phyloP scores from a whole-genome alignment of 35 echinoderm and acorn worm genomes.

The Ptychodera flava region DNA sequence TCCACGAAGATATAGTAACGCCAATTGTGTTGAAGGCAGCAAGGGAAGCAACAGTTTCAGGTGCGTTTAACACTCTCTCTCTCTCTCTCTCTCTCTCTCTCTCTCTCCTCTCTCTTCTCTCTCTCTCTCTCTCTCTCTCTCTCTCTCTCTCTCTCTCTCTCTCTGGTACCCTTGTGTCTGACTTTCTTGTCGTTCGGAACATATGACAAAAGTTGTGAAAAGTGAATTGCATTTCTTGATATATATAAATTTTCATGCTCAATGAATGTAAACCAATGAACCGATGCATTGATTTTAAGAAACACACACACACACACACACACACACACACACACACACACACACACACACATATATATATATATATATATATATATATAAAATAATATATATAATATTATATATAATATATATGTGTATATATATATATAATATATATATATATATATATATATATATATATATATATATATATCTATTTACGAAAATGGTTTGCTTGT shows the following conservation, averaged over 20 bases:
- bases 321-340: not conserved
- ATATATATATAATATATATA: not conserved
- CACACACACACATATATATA: not conserved
- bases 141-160: no score
- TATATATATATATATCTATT: not conserved
- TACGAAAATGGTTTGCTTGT: not conserved
- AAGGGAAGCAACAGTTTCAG: constrained; percentile 33
- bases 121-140: no score
- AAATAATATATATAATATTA: not conserved
- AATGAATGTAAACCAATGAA: no score
- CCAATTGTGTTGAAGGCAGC: constrained; percentile 51
- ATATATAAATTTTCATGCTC: no score
- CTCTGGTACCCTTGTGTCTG: no score
- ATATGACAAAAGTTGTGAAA: no score
- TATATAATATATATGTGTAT: not conserved
- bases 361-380: not conserved
- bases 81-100: no score
- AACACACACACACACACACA: not conserved
- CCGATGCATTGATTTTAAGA: not conserved
- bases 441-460: not conserved
- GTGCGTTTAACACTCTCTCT: constrained; percentile 5
- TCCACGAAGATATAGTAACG: constrained; percentile 61
- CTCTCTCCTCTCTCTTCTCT: no score
- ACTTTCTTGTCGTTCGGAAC: no score
- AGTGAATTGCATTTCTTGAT: no score